phyloP scores from a whole-genome alignment of 2,888 invertebrate species.

The Plebejus anna region DNA sequence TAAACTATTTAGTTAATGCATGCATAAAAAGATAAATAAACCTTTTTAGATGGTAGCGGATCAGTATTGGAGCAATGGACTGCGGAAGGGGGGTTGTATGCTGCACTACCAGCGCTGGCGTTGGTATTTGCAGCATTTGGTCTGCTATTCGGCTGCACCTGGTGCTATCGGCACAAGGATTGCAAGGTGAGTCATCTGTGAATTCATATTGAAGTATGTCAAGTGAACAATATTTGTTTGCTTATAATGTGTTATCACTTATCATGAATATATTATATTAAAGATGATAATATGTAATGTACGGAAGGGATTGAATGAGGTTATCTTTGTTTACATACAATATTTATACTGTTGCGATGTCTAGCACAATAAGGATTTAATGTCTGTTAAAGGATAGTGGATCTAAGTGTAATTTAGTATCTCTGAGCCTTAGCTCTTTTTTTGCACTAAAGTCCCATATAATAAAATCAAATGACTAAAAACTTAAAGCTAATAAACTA shows the following conservation, averaged over 20 bases:
- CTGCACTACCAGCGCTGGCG: conserved; percentile 66
- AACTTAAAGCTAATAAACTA: neutral
- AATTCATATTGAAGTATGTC: neutral
- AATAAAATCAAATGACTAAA: neutral
- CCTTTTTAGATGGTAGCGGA: conserved; percentile 50
- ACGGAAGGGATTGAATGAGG: conserved; percentile 5
- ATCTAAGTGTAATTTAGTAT: neutral
- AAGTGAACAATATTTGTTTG: neutral
- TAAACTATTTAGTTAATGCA: neutral
- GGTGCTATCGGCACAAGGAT: conserved; percentile 73
- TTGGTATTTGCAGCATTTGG: conserved; percentile 64
- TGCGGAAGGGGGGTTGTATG: conserved; percentile 52
- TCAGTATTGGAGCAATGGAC: conserved; percentile 51
- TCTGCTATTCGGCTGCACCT: conserved; percentile 71
- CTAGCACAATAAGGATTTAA: neutral
- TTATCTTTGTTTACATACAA: neutral
- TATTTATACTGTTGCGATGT: neutral
- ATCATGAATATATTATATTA: neutral
- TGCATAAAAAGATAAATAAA: neutral
- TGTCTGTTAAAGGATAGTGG: neutral
- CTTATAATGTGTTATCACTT: neutral
- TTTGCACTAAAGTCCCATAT: neutral
- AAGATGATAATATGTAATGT: neutral
- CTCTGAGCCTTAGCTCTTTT: neutral
- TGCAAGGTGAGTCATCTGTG: conserved; percentile 59